A percentile compares a stretch with the other conserved stretches of the same genome.
These are phyloP conservation scores for Trachymyrmex cornetzi DNA, from an alignment of 1,140 invertebrate genomes.

Conservation along the genomic window DNA sequence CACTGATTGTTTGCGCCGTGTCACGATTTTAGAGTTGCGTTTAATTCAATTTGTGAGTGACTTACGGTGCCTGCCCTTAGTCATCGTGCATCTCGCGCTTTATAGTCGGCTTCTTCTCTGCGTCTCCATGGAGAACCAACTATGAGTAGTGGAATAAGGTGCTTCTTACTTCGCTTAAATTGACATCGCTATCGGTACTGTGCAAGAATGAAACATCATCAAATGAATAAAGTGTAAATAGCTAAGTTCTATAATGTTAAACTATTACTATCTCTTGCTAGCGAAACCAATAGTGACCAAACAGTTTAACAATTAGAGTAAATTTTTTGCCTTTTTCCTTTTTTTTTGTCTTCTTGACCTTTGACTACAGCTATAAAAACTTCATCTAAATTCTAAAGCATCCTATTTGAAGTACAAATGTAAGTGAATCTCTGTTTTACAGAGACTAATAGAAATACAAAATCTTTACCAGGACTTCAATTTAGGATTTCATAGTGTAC, in stretches of 20 bases:
- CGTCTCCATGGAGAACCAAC: constrained; percentile 19
- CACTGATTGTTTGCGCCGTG: constrained; percentile 74
- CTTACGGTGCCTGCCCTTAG: constrained; percentile 74
- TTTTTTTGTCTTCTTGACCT: no score
- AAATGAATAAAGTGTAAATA: constrained; percentile 62
- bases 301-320: not conserved
- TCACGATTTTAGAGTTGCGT: constrained; percentile 74
- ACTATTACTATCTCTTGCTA: not conserved
- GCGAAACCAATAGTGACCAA: not conserved
- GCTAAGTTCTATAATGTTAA: not conserved
- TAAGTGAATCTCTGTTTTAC: no score
- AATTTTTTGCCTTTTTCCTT: not conserved
- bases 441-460: no score
- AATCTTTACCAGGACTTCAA: no score
- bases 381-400: no score
- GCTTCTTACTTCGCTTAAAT: constrained; percentile 33
- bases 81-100: constrained; percentile 68
- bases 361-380: no score
- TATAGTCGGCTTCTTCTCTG: constrained; percentile 59
- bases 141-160: constrained; percentile 38
- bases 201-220: constrained; percentile 69
- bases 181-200: constrained; percentile 33
- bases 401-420: no score
- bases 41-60: constrained; percentile 78
- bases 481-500: no score